Percentiles rank a stretch among this genome's conserved stretches.
Evolutionary conservation across 2,797 vertebrate genomes (phyloP).

Genomic region (Parotocinclus haroldoi): DNA sequence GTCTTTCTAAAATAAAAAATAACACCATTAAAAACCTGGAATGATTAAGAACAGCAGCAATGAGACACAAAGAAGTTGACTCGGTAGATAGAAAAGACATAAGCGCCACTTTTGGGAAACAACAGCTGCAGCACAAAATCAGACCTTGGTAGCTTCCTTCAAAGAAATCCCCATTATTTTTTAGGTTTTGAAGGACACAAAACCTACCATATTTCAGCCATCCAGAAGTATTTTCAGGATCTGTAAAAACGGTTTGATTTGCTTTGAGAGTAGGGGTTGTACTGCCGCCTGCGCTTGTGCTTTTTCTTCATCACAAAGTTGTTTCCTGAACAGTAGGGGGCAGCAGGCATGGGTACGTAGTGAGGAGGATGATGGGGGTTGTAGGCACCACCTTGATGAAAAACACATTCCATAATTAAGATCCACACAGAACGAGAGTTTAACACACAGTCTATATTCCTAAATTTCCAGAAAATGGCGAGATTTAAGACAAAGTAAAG

Average conservation of each 20-base stretch:
- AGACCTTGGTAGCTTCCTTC: no score
- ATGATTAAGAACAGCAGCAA: constrained; percentile 16
- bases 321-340: constrained; percentile 20
- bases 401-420: neutral
- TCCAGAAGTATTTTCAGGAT: constrained; percentile 20
- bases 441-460: neutral
- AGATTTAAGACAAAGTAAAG: neutral
- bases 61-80: neutral
- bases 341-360: neutral
- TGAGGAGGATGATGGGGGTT: neutral
- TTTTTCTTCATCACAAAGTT: constrained; percentile 55
- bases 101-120: no score
- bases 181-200: neutral
- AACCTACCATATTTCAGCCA: neutral
- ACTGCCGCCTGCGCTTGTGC: constrained; percentile 34
- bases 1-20: constrained; percentile 8
- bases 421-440: neutral
- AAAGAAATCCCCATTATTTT: no score
- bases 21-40: constrained; percentile 7
- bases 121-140: no score
- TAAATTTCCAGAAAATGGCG: neutral
- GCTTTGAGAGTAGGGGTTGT: constrained; percentile 53
- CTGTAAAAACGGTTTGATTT: constrained; percentile 1
- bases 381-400: constrained; percentile 15
- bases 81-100: no score